A percentile compares a stretch with the other conserved stretches of the same genome.
These are phyloP conservation scores for Seira sanloemensis DNA, from an alignment of 2,888 invertebrate genomes.

Conservation along the genomic window DNA sequence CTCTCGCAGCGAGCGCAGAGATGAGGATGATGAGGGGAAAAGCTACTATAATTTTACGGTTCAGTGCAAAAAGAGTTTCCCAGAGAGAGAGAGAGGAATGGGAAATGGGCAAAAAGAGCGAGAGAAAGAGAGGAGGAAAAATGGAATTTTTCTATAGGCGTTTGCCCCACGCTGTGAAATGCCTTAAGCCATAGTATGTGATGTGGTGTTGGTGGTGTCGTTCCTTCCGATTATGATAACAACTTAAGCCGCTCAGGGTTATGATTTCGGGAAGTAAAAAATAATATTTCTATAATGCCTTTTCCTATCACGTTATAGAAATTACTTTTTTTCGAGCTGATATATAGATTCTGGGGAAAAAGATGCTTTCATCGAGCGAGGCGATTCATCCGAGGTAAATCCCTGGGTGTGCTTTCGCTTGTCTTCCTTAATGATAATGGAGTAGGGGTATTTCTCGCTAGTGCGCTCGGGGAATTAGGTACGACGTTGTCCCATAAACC, in stretches of 20 bases:
- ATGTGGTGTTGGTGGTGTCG: constrained; percentile 16
- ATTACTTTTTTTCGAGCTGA: background rate
- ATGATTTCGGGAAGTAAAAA: background rate
- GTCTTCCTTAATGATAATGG: constrained; percentile 15
- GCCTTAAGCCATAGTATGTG: background rate
- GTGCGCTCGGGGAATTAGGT: background rate
- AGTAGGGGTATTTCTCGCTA: constrained; percentile 2
- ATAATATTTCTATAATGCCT: constrained; percentile 5
- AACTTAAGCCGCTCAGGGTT: constrained; percentile 14
- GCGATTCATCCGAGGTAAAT: constrained; percentile 6
- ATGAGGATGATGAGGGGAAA: constrained; percentile 9
- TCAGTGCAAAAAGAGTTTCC: background rate
- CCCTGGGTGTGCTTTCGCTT: constrained; percentile 7
- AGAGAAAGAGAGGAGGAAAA: background rate
- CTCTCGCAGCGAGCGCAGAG: background rate
- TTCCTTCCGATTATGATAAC: constrained; percentile 15
- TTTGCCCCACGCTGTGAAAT: constrained; percentile 13
- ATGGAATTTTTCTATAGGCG: constrained; percentile 15
- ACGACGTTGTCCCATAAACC: too few species aligned
- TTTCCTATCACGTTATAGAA: background rate
- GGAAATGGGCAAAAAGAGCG: background rate
- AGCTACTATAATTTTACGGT: constrained; percentile 15
- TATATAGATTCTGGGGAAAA: background rate
- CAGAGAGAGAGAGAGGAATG: background rate
- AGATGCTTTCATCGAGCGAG: background rate